Conservation (phyloP, 2,888 invertebrate species). For the Pammene fasciana region DNA sequence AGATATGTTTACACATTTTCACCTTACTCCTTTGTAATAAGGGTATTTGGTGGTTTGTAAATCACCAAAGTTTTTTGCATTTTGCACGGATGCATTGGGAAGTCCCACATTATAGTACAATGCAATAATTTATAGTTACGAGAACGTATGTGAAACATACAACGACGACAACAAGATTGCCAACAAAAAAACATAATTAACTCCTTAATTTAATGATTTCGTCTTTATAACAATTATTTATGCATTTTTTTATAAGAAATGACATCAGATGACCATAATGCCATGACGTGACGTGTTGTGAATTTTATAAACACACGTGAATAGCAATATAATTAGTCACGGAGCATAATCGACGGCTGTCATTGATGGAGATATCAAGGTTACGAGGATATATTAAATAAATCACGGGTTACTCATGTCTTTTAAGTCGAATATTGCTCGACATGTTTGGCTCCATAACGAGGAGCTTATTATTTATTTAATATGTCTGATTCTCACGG, state of each 20-base stretch:
- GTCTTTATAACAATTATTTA: constrained; percentile 11
- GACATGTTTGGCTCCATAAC: too few species aligned
- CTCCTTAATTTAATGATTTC: not conserved
- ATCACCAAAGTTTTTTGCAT: too few species aligned
- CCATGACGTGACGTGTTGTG: constrained; percentile 27
- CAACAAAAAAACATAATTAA: constrained; percentile 1
- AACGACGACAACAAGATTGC: not conserved
- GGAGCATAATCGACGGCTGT: constrained; percentile 15
- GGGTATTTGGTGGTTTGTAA: too few species aligned
- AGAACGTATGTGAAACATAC: not conserved
- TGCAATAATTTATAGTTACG: not conserved
- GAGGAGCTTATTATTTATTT: too few species aligned
- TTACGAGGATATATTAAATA: constrained; percentile 1
- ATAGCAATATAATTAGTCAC: constrained; percentile 35
- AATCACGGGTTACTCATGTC: too few species aligned
- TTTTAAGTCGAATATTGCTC: too few species aligned
- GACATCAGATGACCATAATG: constrained; percentile 31
- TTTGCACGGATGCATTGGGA: too few species aligned
- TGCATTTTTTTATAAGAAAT: not conserved
- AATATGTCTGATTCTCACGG: too few species aligned
- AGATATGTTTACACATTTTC: too few species aligned
- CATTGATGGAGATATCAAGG: constrained; percentile 35
- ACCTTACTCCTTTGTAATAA: too few species aligned
- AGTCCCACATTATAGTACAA: too few species aligned
- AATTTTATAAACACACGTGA: constrained; percentile 21